Conservation (phyloP, 23 tunicate genomes). For the Styela clava region DNA sequence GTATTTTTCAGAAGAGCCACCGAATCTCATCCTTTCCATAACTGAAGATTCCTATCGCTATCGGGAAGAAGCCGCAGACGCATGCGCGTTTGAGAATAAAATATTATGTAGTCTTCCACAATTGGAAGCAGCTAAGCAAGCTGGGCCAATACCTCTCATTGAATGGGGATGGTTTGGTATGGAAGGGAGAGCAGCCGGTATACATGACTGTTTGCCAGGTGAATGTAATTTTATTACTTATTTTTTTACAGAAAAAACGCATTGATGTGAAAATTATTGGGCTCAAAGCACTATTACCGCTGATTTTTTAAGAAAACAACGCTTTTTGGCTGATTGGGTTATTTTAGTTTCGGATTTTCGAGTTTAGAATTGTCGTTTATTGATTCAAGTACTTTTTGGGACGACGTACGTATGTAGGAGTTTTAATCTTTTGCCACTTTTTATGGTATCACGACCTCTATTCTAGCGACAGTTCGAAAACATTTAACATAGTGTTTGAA, state of each 20-base stretch:
- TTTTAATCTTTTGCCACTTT: too few species aligned
- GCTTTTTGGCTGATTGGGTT: too few species aligned
- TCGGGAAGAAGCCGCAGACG: constrained; percentile 54
- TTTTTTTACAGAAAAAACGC: not conserved
- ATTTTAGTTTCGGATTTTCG: too few species aligned
- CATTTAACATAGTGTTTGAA: too few species aligned
- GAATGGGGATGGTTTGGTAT: constrained; percentile 86
- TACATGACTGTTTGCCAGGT: constrained; percentile 82
- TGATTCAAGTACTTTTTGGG: too few species aligned
- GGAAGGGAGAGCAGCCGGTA: constrained; percentile 58
- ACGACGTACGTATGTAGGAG: too few species aligned
- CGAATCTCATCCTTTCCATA: constrained; percentile 37
- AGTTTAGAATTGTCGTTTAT: too few species aligned
- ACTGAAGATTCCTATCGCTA: constrained; percentile 36
- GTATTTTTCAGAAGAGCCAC: constrained; percentile 7
- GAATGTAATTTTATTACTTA: not conserved
- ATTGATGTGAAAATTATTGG: not conserved
- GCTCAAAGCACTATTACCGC: not conserved
- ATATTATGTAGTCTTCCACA: constrained; percentile 42
- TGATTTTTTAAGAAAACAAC: too few species aligned
- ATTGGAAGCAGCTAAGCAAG: constrained; percentile 49
- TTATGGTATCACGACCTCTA: too few species aligned
- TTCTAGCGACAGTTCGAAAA: too few species aligned
- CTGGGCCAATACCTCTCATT: constrained; percentile 43
- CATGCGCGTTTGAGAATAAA: constrained; percentile 36